Evolutionary conservation across 2,113 vertebrate genomes (phyloP), one percentile per base, ranked within the genome.

Genomic region (Rattus rattus): DNA sequence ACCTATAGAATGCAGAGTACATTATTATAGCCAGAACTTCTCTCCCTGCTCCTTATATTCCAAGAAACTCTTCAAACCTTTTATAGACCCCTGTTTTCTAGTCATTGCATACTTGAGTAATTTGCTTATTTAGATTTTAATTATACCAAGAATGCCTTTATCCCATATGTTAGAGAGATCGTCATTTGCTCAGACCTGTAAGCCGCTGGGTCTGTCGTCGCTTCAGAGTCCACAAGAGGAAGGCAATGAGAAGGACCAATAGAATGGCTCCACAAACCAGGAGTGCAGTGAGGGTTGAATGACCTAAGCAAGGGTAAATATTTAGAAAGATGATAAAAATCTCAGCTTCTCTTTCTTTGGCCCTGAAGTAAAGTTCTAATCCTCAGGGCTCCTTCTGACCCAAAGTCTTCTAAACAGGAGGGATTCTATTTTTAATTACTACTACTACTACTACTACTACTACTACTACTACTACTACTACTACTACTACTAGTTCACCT

Each of bases 171-270:
- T 59, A 72, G 69, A 67, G 63, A 77, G 4, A 49, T 0, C 13
- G 67, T 14, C 33, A 90, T 49, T 92, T 52, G 7, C 36, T 76
- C 95, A 79, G 52, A 98, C 98, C 97, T 97, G 91, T 49, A 49
- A 97, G 59, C 12, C 16, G 69, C 56, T 87, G 95, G 54, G 59
- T 92, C 43, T 70, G 92, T 80, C 94, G 94, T 95, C 30, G 73
- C 49, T 69, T 97, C 92, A 47, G 91, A 77, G 20, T 54, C 94
- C 96, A 95, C 39, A 96, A 4, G 81, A 94, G 14, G 33, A 84
- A 1, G 3, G 14, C 4, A 0, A 81, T 26, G 67, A 97, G 56
- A 49, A 80, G 7, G 11, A 20, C 52, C 86, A 95, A 22, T 12
- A 97, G 61, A 33, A 98, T 22, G 70, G 83, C 7, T 0, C 90